Evolutionary conservation across 1,140 invertebrate genomes (phyloP).

Genomic region (Oscheius sp.): DNA sequence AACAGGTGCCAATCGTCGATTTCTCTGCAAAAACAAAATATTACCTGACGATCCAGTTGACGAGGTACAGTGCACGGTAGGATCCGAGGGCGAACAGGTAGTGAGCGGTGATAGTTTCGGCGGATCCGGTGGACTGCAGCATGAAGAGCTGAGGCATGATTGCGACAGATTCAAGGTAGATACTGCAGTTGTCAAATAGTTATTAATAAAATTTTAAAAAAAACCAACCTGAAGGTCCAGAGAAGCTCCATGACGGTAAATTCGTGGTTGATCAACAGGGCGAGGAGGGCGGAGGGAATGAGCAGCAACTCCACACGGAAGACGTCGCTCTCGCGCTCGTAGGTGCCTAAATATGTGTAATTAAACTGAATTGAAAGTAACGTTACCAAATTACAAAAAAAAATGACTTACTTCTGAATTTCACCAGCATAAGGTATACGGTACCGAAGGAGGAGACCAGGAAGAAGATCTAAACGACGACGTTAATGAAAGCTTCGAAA

Average conservation of each 20-base stretch:
- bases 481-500: not conserved
- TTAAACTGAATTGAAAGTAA: no score
- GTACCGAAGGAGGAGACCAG: conserved; percentile 82
- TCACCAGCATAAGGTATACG: conserved; percentile 90
- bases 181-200: conserved; percentile 62
- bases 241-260: conserved; percentile 81
- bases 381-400: not conserved
- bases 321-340: conserved; percentile 63
- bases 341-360: conserved; percentile 61
- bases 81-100: conserved; percentile 91
- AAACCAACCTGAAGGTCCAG: conserved; percentile 38
- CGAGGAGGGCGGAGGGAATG: conserved; percentile 78
- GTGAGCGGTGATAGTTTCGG: conserved; percentile 98
- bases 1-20: no score
- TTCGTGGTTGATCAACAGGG: conserved; percentile 89
- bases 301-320: conserved; percentile 87
- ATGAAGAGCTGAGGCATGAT: conserved; percentile 97
- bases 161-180: conserved; percentile 96
- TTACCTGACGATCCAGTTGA: conserved; percentile 90
- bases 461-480: conserved; percentile 73
- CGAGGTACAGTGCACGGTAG: conserved; percentile 89
- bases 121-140: conserved; percentile 97
- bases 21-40: no score
- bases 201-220: not conserved
- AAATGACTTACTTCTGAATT: conserved; percentile 74